phyloP scores from a whole-genome alignment of 2,888 invertebrate genomes.

The Drosophila mettleri region DNA sequence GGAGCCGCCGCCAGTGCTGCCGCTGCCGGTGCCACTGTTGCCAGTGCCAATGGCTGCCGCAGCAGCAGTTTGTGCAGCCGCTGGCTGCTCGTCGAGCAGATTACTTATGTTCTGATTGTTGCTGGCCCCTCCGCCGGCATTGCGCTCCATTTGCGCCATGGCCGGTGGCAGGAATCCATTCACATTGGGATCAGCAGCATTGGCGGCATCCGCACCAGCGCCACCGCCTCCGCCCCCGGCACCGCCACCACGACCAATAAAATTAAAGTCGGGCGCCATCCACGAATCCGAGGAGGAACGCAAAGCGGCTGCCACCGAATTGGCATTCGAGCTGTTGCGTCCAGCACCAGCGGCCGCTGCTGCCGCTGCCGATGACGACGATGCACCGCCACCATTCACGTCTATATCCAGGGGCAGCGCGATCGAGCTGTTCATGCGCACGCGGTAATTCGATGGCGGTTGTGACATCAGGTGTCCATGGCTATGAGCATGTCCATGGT shows the following conservation, averaged over 20 bases:
- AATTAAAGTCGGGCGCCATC: conserved; percentile 67
- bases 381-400: conserved; percentile 57
- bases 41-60: conserved; percentile 16
- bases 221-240: too few relatives aligned
- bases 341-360: conserved; percentile 2
- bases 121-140: conserved; percentile 32
- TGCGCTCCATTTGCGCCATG: conserved; percentile 49
- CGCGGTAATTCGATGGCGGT: conserved; percentile 54
- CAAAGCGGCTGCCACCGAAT: conserved; percentile 44
- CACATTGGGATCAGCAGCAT: conserved; percentile 34
- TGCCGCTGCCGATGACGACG: conserved; percentile 12
- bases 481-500: conserved; percentile 7
- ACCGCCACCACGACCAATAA: conserved; percentile 30
- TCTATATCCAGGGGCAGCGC: conserved; percentile 66
- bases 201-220: conserved; percentile 11
- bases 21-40: not conserved
- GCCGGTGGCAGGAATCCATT: conserved; percentile 57
- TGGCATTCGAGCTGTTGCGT: conserved; percentile 23
- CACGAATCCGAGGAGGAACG: conserved; percentile 66
- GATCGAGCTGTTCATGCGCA: conserved; percentile 64
- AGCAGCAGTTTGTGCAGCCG: conserved; percentile 18
- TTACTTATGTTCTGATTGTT: conserved; percentile 55
- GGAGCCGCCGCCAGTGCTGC: conserved; percentile 9
- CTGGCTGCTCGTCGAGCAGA: conserved; percentile 63
- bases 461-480: conserved; percentile 41